phyloP scores from a whole-genome alignment of 2,113 vertebrate species.

The Amphiprion ocellaris region DNA sequence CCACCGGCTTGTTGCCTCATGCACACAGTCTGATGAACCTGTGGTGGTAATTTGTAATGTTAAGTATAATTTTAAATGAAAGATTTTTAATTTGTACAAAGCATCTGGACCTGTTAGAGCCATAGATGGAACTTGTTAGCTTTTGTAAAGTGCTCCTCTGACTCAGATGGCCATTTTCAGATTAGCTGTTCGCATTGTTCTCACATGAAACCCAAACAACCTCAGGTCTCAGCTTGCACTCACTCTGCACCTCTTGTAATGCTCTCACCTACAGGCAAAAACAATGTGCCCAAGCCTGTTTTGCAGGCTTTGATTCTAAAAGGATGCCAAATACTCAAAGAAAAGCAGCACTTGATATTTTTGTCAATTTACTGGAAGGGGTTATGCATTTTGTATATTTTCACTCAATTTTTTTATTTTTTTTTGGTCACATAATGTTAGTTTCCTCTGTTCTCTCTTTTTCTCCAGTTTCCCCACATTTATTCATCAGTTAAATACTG shows the following conservation, averaged over 20 bases:
- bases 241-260: conserved; percentile 3
- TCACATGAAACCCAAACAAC: conserved; percentile 16
- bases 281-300: conserved; percentile 51
- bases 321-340: neutral
- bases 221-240: conserved; percentile 43
- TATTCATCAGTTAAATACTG: too few relatives aligned
- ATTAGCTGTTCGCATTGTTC: conserved; percentile 32
- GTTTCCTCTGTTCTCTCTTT: too few relatives aligned
- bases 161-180: neutral
- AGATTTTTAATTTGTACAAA: neutral
- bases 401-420: neutral
- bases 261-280: conserved; percentile 17
- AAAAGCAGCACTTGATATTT: neutral
- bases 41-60: neutral
- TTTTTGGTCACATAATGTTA: too few relatives aligned
- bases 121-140: too few relatives aligned
- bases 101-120: neutral
- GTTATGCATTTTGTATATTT: neutral
- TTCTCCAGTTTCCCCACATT: too few relatives aligned
- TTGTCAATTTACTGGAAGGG: neutral
- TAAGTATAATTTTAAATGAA: neutral
- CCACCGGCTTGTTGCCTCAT: neutral
- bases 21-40: neutral
- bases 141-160: neutral
- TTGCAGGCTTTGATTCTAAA: conserved; percentile 26